A percentile compares a stretch with the other conserved stretches of the same genome.
These are phyloP conservation scores for Hirtodrosophila alboralis DNA, from an alignment of 2,888 invertebrate species.

Conservation along the genomic window DNA sequence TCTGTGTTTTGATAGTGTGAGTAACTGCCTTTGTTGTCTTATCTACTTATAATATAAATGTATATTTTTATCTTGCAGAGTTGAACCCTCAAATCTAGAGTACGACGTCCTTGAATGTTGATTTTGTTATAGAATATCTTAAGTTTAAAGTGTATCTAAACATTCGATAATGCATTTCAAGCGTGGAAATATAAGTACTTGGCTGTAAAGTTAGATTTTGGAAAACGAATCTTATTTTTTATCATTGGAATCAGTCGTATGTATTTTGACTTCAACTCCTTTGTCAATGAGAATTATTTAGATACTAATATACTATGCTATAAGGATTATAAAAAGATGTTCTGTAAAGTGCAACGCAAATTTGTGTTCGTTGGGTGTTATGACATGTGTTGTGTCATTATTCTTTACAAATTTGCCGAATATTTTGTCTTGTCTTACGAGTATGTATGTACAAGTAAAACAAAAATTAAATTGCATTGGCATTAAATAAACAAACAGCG, in stretches of 20 bases:
- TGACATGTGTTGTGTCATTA: slow-evolving; percentile 34
- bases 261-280: no score
- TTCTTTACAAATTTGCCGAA: slow-evolving; percentile 40
- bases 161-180: slow-evolving; percentile 77
- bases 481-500: slow-evolving; percentile 65
- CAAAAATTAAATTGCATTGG: slow-evolving; percentile 58
- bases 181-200: slow-evolving; percentile 78
- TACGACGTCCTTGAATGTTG: slow-evolving; percentile 35
- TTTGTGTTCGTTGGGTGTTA: neutral
- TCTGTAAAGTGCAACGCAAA: slow-evolving; percentile 8
- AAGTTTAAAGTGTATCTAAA: slow-evolving; percentile 54
- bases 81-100: slow-evolving; percentile 29
- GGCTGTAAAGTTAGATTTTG: slow-evolving; percentile 51
- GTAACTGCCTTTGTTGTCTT: slow-evolving; percentile 18
- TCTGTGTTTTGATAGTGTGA: slow-evolving; percentile 68
- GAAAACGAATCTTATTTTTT: no score
- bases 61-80: slow-evolving; percentile 41
- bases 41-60: neutral
- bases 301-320: no score
- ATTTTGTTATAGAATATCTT: slow-evolving; percentile 49
- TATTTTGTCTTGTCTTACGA: slow-evolving; percentile 15
- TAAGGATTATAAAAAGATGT: slow-evolving; percentile 12
- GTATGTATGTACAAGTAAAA: slow-evolving; percentile 6
- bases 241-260: no score
- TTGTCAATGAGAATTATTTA: no score